phyloP scores from a whole-genome alignment of 2,888 invertebrate species.

The Agrypnus murinus region DNA sequence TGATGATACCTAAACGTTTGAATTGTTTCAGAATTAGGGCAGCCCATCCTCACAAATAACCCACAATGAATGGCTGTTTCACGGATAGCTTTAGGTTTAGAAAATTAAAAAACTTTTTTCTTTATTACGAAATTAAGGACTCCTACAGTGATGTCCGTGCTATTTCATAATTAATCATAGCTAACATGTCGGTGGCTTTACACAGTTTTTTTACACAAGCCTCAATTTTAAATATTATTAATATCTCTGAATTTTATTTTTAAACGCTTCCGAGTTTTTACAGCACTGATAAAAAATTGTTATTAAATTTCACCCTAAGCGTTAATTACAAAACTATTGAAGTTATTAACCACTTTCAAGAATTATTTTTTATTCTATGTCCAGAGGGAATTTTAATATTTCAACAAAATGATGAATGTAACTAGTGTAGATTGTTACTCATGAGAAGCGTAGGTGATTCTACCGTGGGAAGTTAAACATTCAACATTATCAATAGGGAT shows the following conservation, averaged over 20 bases:
- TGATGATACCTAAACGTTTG: constrained; percentile 9
- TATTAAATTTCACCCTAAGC: too few species aligned
- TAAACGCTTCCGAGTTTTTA: too few species aligned
- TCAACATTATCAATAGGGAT: too few species aligned
- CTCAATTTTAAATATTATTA: not conserved
- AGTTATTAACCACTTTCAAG: too few species aligned
- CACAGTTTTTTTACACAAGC: constrained; percentile 4
- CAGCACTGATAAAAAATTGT: too few species aligned
- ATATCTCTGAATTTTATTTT: not conserved
- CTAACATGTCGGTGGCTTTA: not conserved
- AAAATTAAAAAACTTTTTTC: constrained; percentile 9
- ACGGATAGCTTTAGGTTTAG: not conserved
- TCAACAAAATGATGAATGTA: too few species aligned
- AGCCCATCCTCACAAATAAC: not conserved
- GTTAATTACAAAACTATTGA: too few species aligned
- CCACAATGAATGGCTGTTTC: not conserved
- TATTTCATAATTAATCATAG: constrained; percentile 14
- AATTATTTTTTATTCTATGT: too few species aligned
- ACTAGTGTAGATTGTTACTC: too few species aligned
- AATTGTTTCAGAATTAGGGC: constrained; percentile 16
- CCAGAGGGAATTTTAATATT: too few species aligned
- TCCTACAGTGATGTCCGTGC: constrained; percentile 17
- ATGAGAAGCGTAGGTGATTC: too few species aligned
- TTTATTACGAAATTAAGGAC: not conserved
- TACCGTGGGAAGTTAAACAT: too few species aligned